Evolutionary conservation across 2,797 vertebrate species (phyloP).

Genomic region (Artibeus lituratus): DNA sequence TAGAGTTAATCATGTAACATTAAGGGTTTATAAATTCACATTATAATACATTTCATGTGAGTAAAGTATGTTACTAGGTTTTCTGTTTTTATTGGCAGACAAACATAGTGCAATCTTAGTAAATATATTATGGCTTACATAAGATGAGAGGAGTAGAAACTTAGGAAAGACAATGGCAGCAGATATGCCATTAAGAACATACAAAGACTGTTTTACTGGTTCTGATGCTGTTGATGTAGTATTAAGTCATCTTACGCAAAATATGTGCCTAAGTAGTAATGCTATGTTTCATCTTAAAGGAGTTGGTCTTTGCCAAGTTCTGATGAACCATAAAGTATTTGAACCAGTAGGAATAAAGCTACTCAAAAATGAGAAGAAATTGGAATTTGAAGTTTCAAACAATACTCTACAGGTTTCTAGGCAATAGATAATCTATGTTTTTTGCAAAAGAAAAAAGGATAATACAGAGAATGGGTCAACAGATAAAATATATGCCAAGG

Average conservation of each 20-base stretch:
- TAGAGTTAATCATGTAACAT: background rate
- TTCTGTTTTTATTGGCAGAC: conserved; percentile 17
- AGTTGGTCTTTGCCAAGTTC: conserved; percentile 87
- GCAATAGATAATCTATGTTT: conserved; percentile 72
- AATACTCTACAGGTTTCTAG: conserved; percentile 89
- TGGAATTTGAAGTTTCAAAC: conserved; percentile 87
- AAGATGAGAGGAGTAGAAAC: background rate
- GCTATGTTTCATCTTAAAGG: conserved; percentile 90
- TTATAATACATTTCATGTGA: background rate
- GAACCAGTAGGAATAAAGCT: conserved; percentile 87
- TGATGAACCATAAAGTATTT: conserved; percentile 92
- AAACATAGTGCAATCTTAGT: background rate
- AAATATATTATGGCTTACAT: background rate
- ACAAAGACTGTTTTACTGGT: conserved; percentile 87
- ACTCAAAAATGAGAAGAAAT: conserved; percentile 86
- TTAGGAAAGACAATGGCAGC: background rate
- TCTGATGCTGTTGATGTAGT: conserved; percentile 89
- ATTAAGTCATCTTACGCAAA: conserved; percentile 91
- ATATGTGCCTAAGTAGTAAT: conserved; percentile 86
- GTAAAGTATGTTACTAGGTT: background rate
- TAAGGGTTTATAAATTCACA: background rate
- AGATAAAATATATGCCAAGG: conserved; percentile 76
- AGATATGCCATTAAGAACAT: conserved; percentile 58
- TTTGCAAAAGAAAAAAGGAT: conserved; percentile 53
- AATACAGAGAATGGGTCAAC: conserved; percentile 73